These are phyloP conservation scores for Aphelenchoides besseyi DNA, from an alignment of 1,140 invertebrate species.

Conservation along the genomic window DNA sequence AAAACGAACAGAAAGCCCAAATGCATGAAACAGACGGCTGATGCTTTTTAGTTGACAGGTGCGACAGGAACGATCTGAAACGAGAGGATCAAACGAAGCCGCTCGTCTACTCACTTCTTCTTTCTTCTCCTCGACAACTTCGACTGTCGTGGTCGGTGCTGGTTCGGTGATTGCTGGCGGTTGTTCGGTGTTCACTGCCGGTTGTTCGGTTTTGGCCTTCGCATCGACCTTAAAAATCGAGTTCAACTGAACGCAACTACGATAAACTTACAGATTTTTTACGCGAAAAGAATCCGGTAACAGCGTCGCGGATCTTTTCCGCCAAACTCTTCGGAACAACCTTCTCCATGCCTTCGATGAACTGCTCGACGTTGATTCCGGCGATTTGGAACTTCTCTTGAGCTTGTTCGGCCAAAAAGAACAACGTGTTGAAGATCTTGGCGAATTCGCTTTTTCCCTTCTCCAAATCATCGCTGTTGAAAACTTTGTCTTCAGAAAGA, in stretches of 20 bases:
- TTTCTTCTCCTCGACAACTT: background rate
- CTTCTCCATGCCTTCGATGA: background rate
- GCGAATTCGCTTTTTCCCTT: background rate
- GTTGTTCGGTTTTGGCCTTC: background rate
- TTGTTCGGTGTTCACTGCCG: background rate
- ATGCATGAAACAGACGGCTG: background rate
- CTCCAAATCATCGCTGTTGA: conserved; percentile 4
- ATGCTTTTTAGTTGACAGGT: background rate
- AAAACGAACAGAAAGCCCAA: no score
- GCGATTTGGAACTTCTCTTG: background rate
- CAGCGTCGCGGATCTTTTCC: background rate
- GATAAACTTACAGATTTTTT: background rate
- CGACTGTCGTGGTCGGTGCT: background rate
- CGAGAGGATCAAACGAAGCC: background rate
- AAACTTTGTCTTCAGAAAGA: background rate
- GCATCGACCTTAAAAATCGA: no score
- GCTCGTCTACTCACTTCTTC: conserved; percentile 2
- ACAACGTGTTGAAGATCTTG: conserved; percentile 4
- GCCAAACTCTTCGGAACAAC: background rate
- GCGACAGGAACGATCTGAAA: background rate
- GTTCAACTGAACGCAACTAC: no score
- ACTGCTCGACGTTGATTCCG: background rate
- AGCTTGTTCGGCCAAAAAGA: background rate
- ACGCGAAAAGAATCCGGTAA: background rate
- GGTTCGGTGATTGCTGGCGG: background rate